A percentile compares a stretch with the other conserved stretches of the same genome.
These are phyloP conservation scores for Clivina fossor DNA, from an alignment of 2,888 invertebrate species.

Conservation along the genomic window DNA sequence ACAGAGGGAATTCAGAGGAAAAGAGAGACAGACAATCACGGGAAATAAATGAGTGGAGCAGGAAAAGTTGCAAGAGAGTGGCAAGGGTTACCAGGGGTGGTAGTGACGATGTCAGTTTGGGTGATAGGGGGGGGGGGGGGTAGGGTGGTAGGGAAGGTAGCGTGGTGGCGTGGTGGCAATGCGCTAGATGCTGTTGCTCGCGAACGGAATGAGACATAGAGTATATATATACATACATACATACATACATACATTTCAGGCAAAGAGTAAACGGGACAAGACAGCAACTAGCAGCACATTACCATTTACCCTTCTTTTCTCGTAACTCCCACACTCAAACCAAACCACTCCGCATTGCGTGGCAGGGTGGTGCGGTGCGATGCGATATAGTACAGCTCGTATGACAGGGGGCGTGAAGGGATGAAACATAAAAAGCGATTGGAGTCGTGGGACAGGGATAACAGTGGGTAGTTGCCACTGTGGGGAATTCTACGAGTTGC, in stretches of 20 bases:
- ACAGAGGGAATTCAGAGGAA: constrained; percentile 40
- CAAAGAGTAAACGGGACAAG: too few species aligned
- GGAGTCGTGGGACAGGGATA: constrained; percentile 36
- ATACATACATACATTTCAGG: too few species aligned
- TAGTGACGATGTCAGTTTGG: constrained; percentile 43
- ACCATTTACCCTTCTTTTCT: too few species aligned
- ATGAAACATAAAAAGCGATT: constrained; percentile 42
- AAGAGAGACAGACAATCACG: too few species aligned
- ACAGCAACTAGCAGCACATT: too few species aligned
- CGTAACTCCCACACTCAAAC: too few species aligned
- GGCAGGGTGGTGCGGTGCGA: constrained; percentile 22
- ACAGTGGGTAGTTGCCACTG: constrained; percentile 39
- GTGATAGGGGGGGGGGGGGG: constrained; percentile 49
- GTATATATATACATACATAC: too few species aligned
- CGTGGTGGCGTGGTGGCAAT: constrained; percentile 17
- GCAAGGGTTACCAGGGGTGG: constrained; percentile 34
- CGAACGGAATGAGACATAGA: too few species aligned
- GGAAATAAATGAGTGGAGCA: too few species aligned
- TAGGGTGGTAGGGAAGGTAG: constrained; percentile 42
- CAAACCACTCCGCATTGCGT: too few species aligned
- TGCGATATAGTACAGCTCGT: background rate
- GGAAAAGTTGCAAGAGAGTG: too few species aligned
- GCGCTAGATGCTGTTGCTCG: constrained; percentile 34
- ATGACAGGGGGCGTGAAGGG: constrained; percentile 36
- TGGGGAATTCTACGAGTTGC: constrained; percentile 43